Conservation (phyloP, 2,888 invertebrate genomes). For the Arge pagana region DNA sequence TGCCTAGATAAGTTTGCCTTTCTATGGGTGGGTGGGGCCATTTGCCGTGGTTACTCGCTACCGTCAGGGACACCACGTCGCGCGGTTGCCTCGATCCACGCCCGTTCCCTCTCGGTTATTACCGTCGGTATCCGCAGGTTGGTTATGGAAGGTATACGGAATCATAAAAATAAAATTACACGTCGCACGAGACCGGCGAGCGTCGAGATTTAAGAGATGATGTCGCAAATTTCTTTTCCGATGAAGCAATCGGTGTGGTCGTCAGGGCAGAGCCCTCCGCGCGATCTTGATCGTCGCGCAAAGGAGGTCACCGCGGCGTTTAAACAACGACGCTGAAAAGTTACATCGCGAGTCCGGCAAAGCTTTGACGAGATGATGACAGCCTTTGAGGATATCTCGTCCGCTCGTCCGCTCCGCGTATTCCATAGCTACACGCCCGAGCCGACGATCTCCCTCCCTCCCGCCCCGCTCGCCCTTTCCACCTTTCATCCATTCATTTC, state of each 20-base stretch:
- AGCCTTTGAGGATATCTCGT: background rate
- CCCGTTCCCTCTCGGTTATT: constrained; percentile 32
- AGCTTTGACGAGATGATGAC: constrained; percentile 19
- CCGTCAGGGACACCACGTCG: constrained; percentile 43
- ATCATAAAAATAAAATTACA: constrained; percentile 12
- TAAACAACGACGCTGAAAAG: constrained; percentile 9
- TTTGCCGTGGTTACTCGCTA: constrained; percentile 46
- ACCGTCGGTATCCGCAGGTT: constrained; percentile 11
- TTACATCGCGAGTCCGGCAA: constrained; percentile 10
- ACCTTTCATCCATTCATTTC: too few relatives aligned
- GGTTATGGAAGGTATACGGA: too few relatives aligned
- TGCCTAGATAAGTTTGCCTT: constrained; percentile 35
- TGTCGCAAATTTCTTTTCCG: constrained; percentile 26
- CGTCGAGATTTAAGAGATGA: constrained; percentile 14
- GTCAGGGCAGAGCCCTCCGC: constrained; percentile 11
- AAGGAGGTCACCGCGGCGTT: constrained; percentile 25
- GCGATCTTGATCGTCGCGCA: constrained; percentile 23
- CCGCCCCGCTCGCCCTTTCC: too few relatives aligned
- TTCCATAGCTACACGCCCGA: too few relatives aligned
- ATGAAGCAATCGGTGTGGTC: constrained; percentile 20
- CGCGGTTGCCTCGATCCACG: constrained; percentile 23
- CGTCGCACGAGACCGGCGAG: constrained; percentile 12
- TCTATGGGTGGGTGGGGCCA: constrained; percentile 44
- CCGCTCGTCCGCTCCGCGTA: constrained; percentile 7
- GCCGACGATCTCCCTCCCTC: background rate